phyloP scores from a whole-genome alignment of 2,888 invertebrate genomes.

The Apeira syringaria region DNA sequence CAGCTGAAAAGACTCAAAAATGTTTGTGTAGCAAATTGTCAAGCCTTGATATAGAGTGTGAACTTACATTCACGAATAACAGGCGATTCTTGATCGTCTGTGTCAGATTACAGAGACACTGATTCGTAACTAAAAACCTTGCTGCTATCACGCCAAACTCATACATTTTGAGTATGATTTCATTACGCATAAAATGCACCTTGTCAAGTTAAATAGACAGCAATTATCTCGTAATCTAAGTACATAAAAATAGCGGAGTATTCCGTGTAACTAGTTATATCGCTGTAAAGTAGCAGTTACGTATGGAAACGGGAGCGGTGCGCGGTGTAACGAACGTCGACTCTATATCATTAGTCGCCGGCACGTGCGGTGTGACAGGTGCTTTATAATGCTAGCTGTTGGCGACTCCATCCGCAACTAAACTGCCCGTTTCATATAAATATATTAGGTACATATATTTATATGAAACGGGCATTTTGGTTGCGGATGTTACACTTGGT shows the following conservation, averaged over 20 bases:
- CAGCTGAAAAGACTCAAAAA: too few species aligned
- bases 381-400: conserved; percentile 27
- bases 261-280: conserved; percentile 27
- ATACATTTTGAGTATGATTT: too few species aligned
- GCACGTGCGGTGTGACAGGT: conserved; percentile 54
- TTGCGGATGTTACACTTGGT: too few species aligned
- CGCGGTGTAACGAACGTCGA: conserved; percentile 38
- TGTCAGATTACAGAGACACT: too few species aligned
- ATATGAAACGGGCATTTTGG: too few species aligned
- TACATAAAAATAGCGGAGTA: conserved; percentile 35
- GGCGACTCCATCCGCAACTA: conserved; percentile 18
- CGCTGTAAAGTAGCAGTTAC: conserved; percentile 39
- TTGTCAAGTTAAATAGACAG: conserved; percentile 23
- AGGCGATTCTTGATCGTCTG: too few species aligned
- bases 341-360: conserved; percentile 52
- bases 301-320: conserved; percentile 25
- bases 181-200: not conserved
- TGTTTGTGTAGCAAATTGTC: too few species aligned
- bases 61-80: too few species aligned
- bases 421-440: conserved; percentile 7
- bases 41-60: too few species aligned
- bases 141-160: too few species aligned
- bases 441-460: too few species aligned
- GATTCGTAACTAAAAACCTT: too few species aligned
- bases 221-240: conserved; percentile 32